Evolutionary conservation across 2,797 vertebrate genomes (phyloP), one percentile per base, ranked within the genome.

Genomic region (Echiichthys vipera): DNA sequence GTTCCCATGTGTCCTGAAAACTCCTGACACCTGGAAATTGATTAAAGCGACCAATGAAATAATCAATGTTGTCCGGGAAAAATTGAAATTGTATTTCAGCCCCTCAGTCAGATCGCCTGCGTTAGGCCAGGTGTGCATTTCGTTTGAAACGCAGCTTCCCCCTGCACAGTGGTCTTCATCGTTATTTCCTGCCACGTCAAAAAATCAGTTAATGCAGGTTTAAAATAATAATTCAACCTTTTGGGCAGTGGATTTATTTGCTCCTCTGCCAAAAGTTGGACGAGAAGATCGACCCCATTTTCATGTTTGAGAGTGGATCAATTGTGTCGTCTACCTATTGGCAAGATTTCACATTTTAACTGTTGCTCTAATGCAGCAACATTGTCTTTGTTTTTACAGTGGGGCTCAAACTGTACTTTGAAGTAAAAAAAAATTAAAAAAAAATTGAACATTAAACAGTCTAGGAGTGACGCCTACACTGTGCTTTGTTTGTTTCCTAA

Each of bases 401-500:
- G 3, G 36, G 27, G 15, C 5, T 50, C 5, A 56, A 7, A 62
- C 45, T 42, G 0, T 17, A 18, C 2, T 51, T 65, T 42, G 24
- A 18, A 6, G n/a, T n/a, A n/a, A n/a, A n/a, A n/a, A n/a, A n/a
- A n/a, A n/a, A n/a, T n/a, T n/a, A n/a, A n/a, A n/a, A n/a, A n/a
- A n/a, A n/a, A n/a, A n/a, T 40, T 29, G 13, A 18, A 34, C 6
- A 29, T 47, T 14, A 15, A 34, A 64, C 39, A 15, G 17, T 57
- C 2, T 34, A 47, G 37, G 40, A n/a, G n/a, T n/a, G n/a, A n/a
- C 29, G 46, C 24, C 29, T 3, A 37, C 15, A 13, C 14, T 54
- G 32, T 54, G 30, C n/a, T 20, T 58, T 68, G 42, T 70, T 42
- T 84, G 25, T 85, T 66, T 74, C 70, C 58, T 22, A 55, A 99